These are phyloP conservation scores for Enteromius unitaeniatus DNA, from an alignment of 2,797 vertebrate species.

Conservation along the genomic window DNA sequence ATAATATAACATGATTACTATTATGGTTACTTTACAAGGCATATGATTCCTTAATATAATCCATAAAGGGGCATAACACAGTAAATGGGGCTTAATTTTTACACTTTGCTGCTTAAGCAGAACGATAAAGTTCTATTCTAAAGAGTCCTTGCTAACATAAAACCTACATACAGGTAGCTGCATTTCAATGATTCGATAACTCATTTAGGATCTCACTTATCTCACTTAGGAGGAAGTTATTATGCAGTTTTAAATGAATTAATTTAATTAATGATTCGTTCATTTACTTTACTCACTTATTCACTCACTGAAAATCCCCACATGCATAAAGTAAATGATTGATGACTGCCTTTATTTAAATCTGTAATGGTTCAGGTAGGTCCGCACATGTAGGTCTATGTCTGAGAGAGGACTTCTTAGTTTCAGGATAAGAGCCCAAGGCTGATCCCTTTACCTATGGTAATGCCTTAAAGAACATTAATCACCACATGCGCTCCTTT, in stretches of 20 bases:
- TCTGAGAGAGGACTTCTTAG: conserved; percentile 58
- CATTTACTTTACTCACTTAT: neutral
- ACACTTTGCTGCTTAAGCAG: neutral
- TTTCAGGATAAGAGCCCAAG: conserved; percentile 55
- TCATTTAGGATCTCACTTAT: neutral
- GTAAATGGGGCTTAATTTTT: neutral
- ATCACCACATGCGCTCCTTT: conserved; percentile 38
- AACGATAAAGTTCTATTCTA: too few relatives aligned
- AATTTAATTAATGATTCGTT: neutral
- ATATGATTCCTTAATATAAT: neutral
- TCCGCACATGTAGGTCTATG: neutral
- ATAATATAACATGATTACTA: conserved; percentile 8
- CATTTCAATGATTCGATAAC: neutral
- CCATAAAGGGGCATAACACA: conserved; percentile 19
- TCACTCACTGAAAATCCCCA: neutral
- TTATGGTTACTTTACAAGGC: neutral
- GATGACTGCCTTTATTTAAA: conserved; percentile 11
- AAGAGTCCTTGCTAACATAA: too few relatives aligned
- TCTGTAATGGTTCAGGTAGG: conserved; percentile 5
- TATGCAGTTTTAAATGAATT: neutral
- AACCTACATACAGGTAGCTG: too few relatives aligned
- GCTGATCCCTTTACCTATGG: conserved; percentile 55
- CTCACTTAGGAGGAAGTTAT: too few relatives aligned
- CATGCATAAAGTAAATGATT: neutral
- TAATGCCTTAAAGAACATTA: conserved; percentile 53